Conservation (phyloP, 2,113 vertebrate species). For the Meleagris gallopavo region DNA sequence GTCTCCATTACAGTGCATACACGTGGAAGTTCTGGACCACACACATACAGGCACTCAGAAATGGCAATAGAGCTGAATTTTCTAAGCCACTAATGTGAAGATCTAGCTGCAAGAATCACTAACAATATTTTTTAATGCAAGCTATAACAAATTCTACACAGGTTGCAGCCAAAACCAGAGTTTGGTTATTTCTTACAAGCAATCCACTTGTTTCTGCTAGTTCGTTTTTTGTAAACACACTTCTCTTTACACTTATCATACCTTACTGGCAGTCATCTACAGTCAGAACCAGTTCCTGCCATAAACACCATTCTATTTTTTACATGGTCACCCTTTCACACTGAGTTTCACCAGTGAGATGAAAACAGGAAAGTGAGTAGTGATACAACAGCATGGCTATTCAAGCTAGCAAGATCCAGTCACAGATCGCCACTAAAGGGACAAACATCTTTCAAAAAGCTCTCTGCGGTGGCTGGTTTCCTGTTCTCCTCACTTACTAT, state of each 20-base stretch:
- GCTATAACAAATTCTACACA: neutral
- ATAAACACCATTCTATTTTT: neutral
- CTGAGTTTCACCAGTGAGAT: neutral
- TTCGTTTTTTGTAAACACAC: neutral
- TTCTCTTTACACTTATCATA: neutral
- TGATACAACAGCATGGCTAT: neutral
- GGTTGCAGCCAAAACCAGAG: neutral
- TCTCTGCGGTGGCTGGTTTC: neutral
- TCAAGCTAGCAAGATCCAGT: accelerated
- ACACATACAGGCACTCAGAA: neutral
- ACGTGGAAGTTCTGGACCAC: neutral
- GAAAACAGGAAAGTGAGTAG: neutral
- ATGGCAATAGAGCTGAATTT: accelerated
- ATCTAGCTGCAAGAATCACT: neutral
- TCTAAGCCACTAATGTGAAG: neutral
- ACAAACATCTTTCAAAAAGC: neutral
- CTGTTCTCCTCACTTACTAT: neutral
- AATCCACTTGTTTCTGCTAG: neutral
- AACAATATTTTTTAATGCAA: neutral
- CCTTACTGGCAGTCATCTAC: neutral
- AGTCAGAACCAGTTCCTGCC: neutral
- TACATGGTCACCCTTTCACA: neutral
- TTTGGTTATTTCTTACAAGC: neutral
- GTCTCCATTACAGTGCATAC: neutral
- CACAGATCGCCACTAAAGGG: neutral